Conservation (phyloP, 2,888 invertebrate genomes). For the Odontomyia ornata region DNA sequence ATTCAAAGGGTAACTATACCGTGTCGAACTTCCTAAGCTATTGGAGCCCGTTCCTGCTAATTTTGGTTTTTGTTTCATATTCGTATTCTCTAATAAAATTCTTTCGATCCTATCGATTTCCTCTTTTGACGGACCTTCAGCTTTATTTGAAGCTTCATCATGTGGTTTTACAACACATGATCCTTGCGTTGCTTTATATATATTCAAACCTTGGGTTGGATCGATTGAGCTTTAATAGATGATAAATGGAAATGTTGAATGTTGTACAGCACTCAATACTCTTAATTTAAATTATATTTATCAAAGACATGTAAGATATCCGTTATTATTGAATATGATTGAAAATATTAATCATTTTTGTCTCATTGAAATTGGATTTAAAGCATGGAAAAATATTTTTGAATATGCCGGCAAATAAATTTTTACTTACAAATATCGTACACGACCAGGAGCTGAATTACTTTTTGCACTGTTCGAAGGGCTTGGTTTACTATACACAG, state of each 20-base stretch:
- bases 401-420: too few species aligned
- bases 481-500: conserved; percentile 63
- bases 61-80: conserved; percentile 56
- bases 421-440: conserved; percentile 57
- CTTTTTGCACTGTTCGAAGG: conserved; percentile 65
- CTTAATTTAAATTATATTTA: too few species aligned
- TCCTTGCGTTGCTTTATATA: conserved; percentile 67
- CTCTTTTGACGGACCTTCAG: conserved; percentile 70
- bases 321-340: too few species aligned
- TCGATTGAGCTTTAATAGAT: conserved; percentile 60
- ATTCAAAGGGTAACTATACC: conserved; percentile 53
- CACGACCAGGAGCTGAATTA: conserved; percentile 64
- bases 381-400: too few species aligned
- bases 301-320: too few species aligned
- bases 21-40: conserved; percentile 65
- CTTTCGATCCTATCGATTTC: conserved; percentile 70
- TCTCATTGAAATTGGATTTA: too few species aligned
- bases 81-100: conserved; percentile 64
- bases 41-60: conserved; percentile 64
- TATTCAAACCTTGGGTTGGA: conserved; percentile 63
- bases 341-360: too few species aligned
- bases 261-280: not conserved
- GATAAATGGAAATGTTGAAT: conserved; percentile 43
- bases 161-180: conserved; percentile 71
- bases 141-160: conserved; percentile 75